Conservation (phyloP, 2,113 vertebrate species). For the Albula glossodonta region DNA sequence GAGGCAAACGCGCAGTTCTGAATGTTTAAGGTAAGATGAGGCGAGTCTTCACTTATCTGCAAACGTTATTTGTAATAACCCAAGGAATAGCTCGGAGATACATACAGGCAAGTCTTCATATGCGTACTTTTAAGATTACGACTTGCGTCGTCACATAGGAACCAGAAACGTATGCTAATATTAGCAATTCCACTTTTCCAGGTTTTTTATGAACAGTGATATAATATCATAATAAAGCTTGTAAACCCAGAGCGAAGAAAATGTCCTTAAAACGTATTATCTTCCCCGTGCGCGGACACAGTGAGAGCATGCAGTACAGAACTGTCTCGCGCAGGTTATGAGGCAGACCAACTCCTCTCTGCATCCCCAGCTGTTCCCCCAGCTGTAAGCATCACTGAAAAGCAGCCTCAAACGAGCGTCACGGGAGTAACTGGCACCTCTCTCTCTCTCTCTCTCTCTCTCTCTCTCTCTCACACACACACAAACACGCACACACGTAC, state of each 20-base stretch:
- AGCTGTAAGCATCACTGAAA: conserved; percentile 1
- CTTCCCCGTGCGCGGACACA: not conserved
- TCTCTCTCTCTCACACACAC: not conserved
- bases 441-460: no score
- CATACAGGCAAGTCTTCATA: not conserved
- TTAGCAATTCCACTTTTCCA: not conserved
- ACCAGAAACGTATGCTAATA: not conserved
- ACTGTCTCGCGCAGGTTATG: not conserved
- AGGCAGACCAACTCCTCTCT: not conserved
- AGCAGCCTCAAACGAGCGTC: conserved; percentile 14
- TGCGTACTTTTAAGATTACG: not conserved
- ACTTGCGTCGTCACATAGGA: not conserved
- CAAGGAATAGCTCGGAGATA: not conserved
- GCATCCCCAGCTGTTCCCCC: conserved; percentile 24
- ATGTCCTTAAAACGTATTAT: not conserved
- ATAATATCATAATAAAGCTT: not conserved
- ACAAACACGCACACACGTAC: not conserved
- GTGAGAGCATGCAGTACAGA: not conserved
- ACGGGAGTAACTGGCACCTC: not conserved
- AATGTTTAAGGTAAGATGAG: not conserved
- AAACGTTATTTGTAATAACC: not conserved
- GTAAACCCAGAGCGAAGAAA: not conserved
- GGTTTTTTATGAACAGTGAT: not conserved
- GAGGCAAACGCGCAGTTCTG: not conserved
- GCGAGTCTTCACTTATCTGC: not conserved